phyloP scores from a whole-genome alignment of 1,140 invertebrate genomes.

The Paramacrobiotus metropolitanus region DNA sequence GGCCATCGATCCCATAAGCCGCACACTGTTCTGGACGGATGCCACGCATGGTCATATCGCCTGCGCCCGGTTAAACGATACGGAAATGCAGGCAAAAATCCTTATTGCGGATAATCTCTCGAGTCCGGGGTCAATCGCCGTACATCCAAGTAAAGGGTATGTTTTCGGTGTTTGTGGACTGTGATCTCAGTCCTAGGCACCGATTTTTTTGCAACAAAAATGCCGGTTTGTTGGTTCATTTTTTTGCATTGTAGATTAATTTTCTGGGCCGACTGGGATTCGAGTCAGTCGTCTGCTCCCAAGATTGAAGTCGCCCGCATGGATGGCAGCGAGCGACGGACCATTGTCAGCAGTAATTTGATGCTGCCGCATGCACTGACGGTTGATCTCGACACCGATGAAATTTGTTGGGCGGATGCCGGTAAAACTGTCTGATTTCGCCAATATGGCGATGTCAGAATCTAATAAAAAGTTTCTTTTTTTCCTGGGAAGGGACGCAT shows the following conservation, averaged over 20 bases:
- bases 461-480: slow-evolving; percentile 7
- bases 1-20: slow-evolving; percentile 65
- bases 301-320: slow-evolving; percentile 80
- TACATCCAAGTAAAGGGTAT: slow-evolving; percentile 65
- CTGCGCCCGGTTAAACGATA: slow-evolving; percentile 59
- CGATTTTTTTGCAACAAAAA: too few relatives aligned
- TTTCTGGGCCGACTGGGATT: slow-evolving; percentile 93
- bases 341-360: slow-evolving; percentile 29
- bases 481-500: slow-evolving; percentile 20
- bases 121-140: slow-evolving; percentile 81
- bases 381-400: slow-evolving; percentile 52
- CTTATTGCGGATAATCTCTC: slow-evolving; percentile 49
- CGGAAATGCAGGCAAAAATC: slow-evolving; percentile 35
- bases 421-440: slow-evolving; percentile 32
- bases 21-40: slow-evolving; percentile 90
- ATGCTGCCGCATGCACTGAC: slow-evolving; percentile 35
- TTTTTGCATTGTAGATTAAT: slow-evolving; percentile 63
- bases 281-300: slow-evolving; percentile 50
- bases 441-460: slow-evolving; percentile 9
- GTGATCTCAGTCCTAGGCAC: too few relatives aligned
- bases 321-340: slow-evolving; percentile 52
- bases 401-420: slow-evolving; percentile 85
- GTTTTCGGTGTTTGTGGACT: too few relatives aligned
- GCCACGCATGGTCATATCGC: slow-evolving; percentile 64
- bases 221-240: too few relatives aligned